A percentile compares a stretch with the other conserved stretches of the same genome.
Conservation (phyloP, 2,113 vertebrate species). For the Pungitius pungitius region DNA sequence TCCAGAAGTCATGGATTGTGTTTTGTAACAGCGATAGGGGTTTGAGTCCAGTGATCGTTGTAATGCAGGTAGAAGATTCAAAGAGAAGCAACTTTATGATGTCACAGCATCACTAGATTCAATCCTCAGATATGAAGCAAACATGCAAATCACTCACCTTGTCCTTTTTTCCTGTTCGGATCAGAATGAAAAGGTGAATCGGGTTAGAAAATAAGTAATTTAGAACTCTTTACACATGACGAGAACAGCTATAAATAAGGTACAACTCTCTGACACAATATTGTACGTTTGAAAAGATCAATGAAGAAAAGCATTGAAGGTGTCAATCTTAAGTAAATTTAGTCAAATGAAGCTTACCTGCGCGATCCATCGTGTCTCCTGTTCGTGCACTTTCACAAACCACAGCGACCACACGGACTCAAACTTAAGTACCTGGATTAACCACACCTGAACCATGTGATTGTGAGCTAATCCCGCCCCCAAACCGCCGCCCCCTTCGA, state of each 20-base stretch:
- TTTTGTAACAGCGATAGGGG: too few species aligned
- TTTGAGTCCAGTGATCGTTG: background rate
- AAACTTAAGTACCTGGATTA: background rate
- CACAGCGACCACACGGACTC: background rate
- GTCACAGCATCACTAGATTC: background rate
- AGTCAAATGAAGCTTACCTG: constrained; percentile 29
- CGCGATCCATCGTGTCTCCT: constrained; percentile 30
- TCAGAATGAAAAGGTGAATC: background rate
- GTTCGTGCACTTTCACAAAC: background rate
- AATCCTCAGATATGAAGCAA: background rate
- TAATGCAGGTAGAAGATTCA: background rate
- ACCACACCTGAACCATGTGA: constrained; percentile 25
- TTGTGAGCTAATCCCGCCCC: constrained; percentile 32
- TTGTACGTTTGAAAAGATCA: background rate
- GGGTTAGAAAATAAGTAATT: background rate
- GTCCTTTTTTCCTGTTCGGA: background rate
- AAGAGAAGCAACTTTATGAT: background rate
- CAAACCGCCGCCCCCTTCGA: background rate
- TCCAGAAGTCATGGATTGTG: background rate
- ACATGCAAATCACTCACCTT: background rate
- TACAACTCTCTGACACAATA: background rate
- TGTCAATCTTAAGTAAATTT: accelerated
- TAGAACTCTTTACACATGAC: background rate
- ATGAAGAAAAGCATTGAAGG: background rate
- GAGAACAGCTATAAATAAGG: background rate